Conservation (phyloP, 2,797 vertebrate genomes). For the Bucorvus abyssinicus region DNA sequence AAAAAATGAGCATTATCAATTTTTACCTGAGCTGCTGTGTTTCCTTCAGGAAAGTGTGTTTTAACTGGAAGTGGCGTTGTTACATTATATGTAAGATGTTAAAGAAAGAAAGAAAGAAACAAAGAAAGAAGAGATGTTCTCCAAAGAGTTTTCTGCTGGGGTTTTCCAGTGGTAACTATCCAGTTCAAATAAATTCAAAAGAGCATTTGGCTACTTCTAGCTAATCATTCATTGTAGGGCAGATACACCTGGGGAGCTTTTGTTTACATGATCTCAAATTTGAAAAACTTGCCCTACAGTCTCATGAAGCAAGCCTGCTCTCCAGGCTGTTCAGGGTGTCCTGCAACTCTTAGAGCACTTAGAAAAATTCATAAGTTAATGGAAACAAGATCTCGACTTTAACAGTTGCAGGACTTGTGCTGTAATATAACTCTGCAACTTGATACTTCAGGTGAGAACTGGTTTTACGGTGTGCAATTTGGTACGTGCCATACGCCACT, state of each 20-base stretch:
- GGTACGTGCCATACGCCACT: not conserved
- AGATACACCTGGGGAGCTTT: not conserved
- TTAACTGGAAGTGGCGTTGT: not conserved
- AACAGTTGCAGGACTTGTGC: not conserved
- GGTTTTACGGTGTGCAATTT: not conserved
- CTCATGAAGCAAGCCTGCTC: not conserved
- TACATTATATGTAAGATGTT: not conserved
- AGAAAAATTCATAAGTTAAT: not conserved
- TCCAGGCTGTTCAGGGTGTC: not conserved
- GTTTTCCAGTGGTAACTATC: not conserved
- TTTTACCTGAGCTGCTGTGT: not conserved
- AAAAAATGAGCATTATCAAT: not conserved
- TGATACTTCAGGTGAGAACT: not conserved
- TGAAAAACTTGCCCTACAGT: not conserved
- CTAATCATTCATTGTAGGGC: rapidly evolving
- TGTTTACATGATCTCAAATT: not conserved
- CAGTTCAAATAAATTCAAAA: not conserved
- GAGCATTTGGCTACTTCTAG: not conserved
- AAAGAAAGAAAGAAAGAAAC: not conserved
- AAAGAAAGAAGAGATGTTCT: not conserved
- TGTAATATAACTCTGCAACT: not conserved
- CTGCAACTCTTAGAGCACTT: not conserved
- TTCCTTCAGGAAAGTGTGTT: not conserved
- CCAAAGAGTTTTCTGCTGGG: not conserved
- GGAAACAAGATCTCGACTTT: not conserved